Conservation (phyloP, 2,888 invertebrate genomes). For the Aquatica leii region DNA sequence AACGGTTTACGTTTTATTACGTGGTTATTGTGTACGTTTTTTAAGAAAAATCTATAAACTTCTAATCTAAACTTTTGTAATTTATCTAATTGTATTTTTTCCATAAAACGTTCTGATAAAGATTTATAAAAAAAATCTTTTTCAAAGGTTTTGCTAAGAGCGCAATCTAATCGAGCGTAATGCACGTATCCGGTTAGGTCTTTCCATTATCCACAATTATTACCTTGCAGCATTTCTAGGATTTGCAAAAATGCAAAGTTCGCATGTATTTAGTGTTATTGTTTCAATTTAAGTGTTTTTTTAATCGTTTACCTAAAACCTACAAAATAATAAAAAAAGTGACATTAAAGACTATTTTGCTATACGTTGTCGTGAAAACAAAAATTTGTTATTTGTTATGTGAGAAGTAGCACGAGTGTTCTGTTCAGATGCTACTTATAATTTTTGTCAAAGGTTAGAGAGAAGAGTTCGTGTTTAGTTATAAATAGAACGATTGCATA, state of each 20-base stretch:
- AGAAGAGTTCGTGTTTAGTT: neutral
- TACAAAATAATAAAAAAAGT: too few relatives aligned
- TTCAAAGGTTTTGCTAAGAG: slow-evolving; percentile 1
- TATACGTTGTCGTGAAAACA: too few relatives aligned
- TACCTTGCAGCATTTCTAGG: neutral
- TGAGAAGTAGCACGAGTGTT: neutral
- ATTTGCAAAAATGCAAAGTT: neutral
- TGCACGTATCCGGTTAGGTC: neutral
- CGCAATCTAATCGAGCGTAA: slow-evolving; percentile 4
- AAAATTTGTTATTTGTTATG: neutral
- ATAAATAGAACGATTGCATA: slow-evolving; percentile 1
- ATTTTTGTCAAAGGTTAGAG: slow-evolving; percentile 4
- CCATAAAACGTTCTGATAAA: neutral
- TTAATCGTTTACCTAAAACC: too few relatives aligned
- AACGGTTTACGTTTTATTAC: too few relatives aligned
- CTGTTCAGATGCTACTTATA: neutral
- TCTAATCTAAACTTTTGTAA: too few relatives aligned
- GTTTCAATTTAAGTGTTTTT: too few relatives aligned
- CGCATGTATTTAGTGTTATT: neutral
- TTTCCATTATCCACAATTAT: slow-evolving; percentile 10
- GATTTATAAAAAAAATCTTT: neutral
- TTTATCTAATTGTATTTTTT: too few relatives aligned
- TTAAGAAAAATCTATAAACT: too few relatives aligned
- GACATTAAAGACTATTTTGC: too few relatives aligned
- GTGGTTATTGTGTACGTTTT: too few relatives aligned